Evolutionary conservation across 1,140 invertebrate genomes (phyloP), one percentile per base, ranked within the genome.

Genomic region (Leptestheria dahalacensis): DNA sequence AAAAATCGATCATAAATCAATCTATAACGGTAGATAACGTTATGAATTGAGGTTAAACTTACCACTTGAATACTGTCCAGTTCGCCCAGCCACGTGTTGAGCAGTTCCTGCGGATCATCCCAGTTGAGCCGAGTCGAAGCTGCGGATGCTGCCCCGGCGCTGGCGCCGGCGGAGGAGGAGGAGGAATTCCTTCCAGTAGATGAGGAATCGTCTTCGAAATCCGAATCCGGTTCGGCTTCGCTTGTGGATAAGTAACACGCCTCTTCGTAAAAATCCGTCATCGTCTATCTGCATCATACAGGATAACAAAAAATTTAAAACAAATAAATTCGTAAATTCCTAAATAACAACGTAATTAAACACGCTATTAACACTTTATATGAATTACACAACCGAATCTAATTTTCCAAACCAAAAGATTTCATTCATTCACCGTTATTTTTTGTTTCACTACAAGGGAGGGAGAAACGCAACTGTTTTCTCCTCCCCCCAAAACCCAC

Each of bases 81-180:
- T 70, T 82, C 79, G 49, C 79, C 80, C 1, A 82, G 72, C 78
- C 79, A 81, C 61, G 79, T 78, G 67, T 81, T 79, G 60, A 82
- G 71, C 33, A 82, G 73, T 62, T 78, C 75, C 65, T 81, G 79
- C 9, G 80, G 79, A 65, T 78, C 77, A 57, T 77, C 75, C 53
- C 53, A 55, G 20, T 12, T 20, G 26, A 55, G 28, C 33, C 33
- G 25, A 26, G 53, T 12, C 11, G 26, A 23, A 25, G 1, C 25
- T 2, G 28, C 28, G n/a, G n/a, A n/a, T n/a, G n/a, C n/a, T n/a
- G n/a, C n/a, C n/a, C n/a, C n/a, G n/a, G n/a, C n/a, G n/a, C n/a
- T n/a, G n/a, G n/a, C n/a, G n/a, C n/a, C n/a, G n/a, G n/a, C n/a
- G n/a, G n/a, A n/a, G n/a, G n/a, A n/a, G n/a, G n/a, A n/a, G n/a